These are phyloP conservation scores for Corydoras sp. DNA, from an alignment of 2,113 vertebrate genomes.

Conservation along the genomic window DNA sequence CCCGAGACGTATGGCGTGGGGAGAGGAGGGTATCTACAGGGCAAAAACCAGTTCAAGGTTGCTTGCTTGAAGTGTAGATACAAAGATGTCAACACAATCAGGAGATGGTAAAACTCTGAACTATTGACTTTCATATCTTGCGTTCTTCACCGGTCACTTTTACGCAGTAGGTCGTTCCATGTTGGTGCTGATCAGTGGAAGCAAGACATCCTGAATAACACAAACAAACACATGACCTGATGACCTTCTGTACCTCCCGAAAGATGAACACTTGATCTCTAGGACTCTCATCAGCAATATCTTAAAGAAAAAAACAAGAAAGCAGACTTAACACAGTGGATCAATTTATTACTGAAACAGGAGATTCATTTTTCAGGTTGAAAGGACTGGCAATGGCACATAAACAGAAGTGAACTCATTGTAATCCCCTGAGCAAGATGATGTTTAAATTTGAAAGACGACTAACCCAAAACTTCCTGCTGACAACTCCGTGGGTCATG, in stretches of 20 bases:
- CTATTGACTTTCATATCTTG: constrained; percentile 4
- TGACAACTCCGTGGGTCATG: constrained; percentile 5
- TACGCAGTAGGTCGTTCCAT: constrained; percentile 42
- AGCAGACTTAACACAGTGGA: not conserved
- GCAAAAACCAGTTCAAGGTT: constrained; percentile 44
- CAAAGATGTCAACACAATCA: constrained; percentile 27
- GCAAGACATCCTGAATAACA: constrained; percentile 21
- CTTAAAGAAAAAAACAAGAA: constrained; percentile 5
- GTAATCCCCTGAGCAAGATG: no score
- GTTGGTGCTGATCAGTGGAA: constrained; percentile 9
- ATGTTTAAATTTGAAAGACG: not conserved
- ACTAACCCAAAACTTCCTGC: constrained; percentile 38
- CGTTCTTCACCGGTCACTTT: constrained; percentile 1
- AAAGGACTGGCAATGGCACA: no score
- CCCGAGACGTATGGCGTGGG: constrained; percentile 40
- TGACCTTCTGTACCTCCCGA: constrained; percentile 20
- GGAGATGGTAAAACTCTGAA: constrained; percentile 4
- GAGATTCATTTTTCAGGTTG: no score
- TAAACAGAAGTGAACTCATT: no score
- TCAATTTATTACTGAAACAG: no score
- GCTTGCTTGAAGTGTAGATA: constrained; percentile 17
- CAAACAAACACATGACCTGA: constrained; percentile 4
- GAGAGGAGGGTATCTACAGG: constrained; percentile 31
- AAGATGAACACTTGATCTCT: not conserved
- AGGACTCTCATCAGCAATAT: not conserved